Conservation (phyloP, 2,113 vertebrate species). For the Panthera leo region DNA sequence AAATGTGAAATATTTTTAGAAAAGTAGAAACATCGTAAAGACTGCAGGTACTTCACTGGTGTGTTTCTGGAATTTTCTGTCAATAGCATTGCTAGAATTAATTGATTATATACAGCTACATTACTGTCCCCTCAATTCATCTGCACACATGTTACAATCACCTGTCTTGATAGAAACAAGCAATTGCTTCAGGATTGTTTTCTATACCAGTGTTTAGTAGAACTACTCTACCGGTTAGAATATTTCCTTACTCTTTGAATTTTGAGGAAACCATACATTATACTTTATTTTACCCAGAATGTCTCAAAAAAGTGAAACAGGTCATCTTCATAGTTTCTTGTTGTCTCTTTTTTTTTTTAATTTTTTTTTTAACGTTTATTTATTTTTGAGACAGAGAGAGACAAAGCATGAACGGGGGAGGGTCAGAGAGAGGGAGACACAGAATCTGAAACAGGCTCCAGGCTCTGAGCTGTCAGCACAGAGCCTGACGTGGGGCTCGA, state of each 20-base stretch:
- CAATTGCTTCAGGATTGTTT: neutral
- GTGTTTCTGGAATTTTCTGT: neutral
- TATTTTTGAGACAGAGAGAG: no score
- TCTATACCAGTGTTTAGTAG: neutral
- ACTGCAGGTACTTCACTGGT: neutral
- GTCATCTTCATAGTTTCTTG: neutral
- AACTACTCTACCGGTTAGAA: neutral
- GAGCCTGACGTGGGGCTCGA: no score
- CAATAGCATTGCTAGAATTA: neutral
- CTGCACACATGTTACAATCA: neutral
- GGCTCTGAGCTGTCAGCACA: no score
- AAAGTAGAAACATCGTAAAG: neutral
- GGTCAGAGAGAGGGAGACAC: no score
- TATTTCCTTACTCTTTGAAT: neutral
- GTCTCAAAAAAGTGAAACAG: slow-evolving; percentile 13
- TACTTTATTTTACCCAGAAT: slow-evolving; percentile 19
- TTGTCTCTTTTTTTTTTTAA: neutral
- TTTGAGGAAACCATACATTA: neutral
- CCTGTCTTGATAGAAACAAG: neutral
- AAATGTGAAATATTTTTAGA: neutral
- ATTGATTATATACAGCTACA: neutral
- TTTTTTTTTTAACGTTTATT: no score
- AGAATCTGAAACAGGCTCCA: no score
- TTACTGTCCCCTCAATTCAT: neutral
- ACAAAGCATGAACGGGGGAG: no score